Evolutionary conservation across 2,888 invertebrate species (phyloP).

Genomic region (Amphipoea lucens): DNA sequence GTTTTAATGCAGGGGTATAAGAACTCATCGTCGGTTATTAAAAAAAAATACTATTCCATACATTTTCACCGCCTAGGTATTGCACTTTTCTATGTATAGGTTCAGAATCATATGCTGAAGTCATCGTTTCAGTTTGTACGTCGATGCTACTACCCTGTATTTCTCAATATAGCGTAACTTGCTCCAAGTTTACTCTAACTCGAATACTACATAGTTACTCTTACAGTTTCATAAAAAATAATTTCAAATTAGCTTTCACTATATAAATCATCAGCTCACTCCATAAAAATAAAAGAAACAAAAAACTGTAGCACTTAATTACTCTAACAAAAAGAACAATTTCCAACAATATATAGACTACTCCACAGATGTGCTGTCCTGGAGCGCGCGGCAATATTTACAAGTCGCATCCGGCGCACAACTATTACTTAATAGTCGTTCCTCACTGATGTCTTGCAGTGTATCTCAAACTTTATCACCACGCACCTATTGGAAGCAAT

Average conservation of each 20-base stretch:
- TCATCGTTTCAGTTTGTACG: too few species aligned
- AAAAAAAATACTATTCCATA: too few species aligned
- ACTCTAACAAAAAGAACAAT: neutral
- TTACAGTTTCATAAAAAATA: neutral
- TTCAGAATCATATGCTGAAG: too few species aligned
- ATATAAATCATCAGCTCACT: neutral
- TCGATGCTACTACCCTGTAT: too few species aligned
- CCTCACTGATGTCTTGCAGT: conserved; percentile 69
- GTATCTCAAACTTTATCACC: conserved; percentile 75
- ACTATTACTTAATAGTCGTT: conserved; percentile 88
- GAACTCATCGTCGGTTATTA: too few species aligned
- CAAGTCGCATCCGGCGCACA: conserved; percentile 86
- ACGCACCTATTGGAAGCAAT: neutral
- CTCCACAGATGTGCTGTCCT: conserved; percentile 69
- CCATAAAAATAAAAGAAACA: neutral
- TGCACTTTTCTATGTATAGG: too few species aligned
- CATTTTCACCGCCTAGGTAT: too few species aligned
- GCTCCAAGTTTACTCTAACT: neutral
- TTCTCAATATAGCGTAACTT: too few species aligned
- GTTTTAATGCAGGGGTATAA: too few species aligned
- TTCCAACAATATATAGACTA: conserved; percentile 16
- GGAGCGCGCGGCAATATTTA: conserved; percentile 81
- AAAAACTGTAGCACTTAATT: neutral
- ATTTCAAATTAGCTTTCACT: neutral
- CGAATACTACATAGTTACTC: neutral